Evolutionary conservation across 2,113 vertebrate genomes (phyloP).

Genomic region (Hyla sarda): DNA sequence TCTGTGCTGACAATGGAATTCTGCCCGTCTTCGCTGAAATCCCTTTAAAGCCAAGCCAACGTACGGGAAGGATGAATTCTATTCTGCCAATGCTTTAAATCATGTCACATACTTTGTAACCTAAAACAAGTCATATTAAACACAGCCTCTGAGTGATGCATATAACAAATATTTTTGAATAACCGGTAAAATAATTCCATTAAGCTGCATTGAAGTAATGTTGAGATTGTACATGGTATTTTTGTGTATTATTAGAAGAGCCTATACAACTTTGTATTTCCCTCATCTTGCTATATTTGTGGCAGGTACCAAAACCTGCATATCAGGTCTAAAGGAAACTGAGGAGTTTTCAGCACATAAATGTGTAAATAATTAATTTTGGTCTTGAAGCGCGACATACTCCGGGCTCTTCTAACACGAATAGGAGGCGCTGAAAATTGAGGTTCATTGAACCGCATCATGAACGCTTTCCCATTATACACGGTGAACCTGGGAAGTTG

Average conservation of each 20-base stretch:
- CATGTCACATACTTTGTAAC: background rate
- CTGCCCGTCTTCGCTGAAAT: background rate
- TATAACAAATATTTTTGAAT: background rate
- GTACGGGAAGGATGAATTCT: conserved; percentile 5
- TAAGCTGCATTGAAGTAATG: background rate
- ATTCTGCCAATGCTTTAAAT: background rate
- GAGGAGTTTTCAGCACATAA: background rate
- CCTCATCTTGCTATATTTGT: background rate
- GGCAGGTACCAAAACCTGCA: background rate
- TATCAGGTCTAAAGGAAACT: background rate
- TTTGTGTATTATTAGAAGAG: background rate
- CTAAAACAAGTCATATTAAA: background rate
- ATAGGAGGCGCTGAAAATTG: background rate
- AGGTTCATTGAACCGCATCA: background rate
- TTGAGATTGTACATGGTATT: background rate
- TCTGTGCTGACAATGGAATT: conserved; percentile 45
- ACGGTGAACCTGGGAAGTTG: background rate
- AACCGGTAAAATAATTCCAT: background rate
- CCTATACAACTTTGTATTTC: background rate
- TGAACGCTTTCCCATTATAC: background rate
- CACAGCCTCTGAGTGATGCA: too few species aligned
- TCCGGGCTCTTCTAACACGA: background rate
- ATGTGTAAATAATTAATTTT: background rate
- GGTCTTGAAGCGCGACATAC: background rate
- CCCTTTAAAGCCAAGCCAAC: conserved; percentile 13